Base-by-base conservation (phyloP, 2,888 invertebrate genomes). In the Andrena fulva region DNA sequence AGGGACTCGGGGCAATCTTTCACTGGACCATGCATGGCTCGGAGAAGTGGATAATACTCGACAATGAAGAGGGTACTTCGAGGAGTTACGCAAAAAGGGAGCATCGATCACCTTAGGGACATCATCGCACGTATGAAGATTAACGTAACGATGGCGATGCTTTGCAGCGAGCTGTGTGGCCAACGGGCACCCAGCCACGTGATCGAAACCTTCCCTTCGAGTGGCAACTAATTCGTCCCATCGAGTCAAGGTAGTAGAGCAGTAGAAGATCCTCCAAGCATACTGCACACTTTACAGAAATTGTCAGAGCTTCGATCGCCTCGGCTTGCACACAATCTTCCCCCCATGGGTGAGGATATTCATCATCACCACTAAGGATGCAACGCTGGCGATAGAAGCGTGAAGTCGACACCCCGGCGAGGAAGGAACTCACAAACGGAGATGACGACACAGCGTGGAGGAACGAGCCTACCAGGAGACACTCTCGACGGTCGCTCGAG, bases 181-280 rank as follows among this genome's bases (percentile, higher is more conserved):
- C 67, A 64, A 42, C 48, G 33, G 50, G 20, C 68, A 48, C 16
- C 73, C 68, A 33, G 7, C 78, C 81, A 81, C 81, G 81, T 81
- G 78, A 81, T 78, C 78, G 78, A 70, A 69, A 73, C 54, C 73
- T 63, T 64, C 54, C 31, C 62, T 31, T 50, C 31, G n/a, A 67
- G 1, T n/a, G 50, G 24, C 35, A 7, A 27, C 42, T 16, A 29
- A 77, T 35, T 2, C 8, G 54, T 35, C n/a, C 56, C 5, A 64
- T 59, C 27, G 60, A 29, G 16, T 12, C 31, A 33, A 42, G 35
- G 6, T 50, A 3, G 62, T 10, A 24, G 16, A 4, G n/a, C 33
- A 29, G 2, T 10, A 0, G 54, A 67, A 10, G 7, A 60, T 16
- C 2, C 42, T 31, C 42, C 2, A 8, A 48, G 29, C 20, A n/a